Evolutionary conservation across 2,113 vertebrate genomes (phyloP), one percentile per base, ranked within the genome.

Genomic region (Platichthys flesus): DNA sequence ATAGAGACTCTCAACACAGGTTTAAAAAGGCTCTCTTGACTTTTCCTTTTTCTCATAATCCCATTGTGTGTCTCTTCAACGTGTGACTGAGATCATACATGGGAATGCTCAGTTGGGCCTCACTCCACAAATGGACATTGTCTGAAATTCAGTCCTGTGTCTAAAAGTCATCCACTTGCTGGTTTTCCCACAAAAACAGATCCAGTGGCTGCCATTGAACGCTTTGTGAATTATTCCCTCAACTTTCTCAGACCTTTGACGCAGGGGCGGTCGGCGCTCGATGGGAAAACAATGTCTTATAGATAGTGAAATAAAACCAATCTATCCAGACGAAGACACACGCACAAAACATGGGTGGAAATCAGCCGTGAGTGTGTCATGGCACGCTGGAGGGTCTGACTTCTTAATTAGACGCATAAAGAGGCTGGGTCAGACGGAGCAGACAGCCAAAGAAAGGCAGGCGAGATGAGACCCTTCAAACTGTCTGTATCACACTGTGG

Each of bases 321-420:
- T 83, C 84, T 42, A 55, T 89, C 83, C 88, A 88, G 85, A 80
- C 63, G 60, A 88, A 85, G 74, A 85, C 82, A 76, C 79, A 42
- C 64, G 65, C 86, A 92, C 88, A 93, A 91, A 91, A 90, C 90
- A 73, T 67, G 85, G 89, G 65, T 74, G 90, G 86, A 89, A 91
- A 92, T 92, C 92, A 87, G 85, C 88, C 89, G 26, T 91, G 91
- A 90, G 84, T 81, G 66, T 89, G 91, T 90, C 86, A 89, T 76
- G 85, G 89, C 90, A 86, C 51, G 76, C 89, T 91, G 89, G 89
- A 93, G 90, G 90, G 91, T 91, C 90, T 92, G 91, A 91, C 92
- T 92, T 76, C 93, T 94, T 92, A 92, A 94, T 94, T 92, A 93
- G 87, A 93, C 78, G 52, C 82, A 81, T 89, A 90, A 89, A 93